phyloP scores from a whole-genome alignment of 2,113 vertebrate species.

The Anarhynchus alexandrinus region DNA sequence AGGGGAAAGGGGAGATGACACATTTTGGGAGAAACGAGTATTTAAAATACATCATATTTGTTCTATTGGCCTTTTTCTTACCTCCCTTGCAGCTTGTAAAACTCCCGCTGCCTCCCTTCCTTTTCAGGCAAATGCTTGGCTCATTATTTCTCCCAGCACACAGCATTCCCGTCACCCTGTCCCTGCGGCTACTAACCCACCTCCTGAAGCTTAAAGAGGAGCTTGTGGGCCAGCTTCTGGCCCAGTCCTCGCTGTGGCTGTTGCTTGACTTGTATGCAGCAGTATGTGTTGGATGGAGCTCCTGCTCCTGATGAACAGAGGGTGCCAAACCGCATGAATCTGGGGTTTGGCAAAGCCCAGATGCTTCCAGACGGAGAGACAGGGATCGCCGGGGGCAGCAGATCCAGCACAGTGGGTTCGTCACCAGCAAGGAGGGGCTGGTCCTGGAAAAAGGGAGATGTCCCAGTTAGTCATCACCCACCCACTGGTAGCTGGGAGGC shows the following conservation, averaged over 20 bases:
- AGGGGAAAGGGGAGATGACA: neutral
- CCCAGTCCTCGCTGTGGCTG: neutral
- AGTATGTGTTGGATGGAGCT: neutral
- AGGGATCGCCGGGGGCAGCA: neutral
- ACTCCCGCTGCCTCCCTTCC: neutral
- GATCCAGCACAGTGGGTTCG: neutral
- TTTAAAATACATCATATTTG: conserved; percentile 18
- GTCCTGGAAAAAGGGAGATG: neutral
- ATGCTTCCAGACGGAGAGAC: neutral
- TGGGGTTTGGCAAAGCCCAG: conserved; percentile 27
- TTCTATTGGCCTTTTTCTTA: conserved; percentile 37
- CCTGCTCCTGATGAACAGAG: neutral
- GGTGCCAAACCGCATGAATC: conserved; percentile 25
- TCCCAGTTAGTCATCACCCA: neutral
- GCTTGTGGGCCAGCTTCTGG: neutral
- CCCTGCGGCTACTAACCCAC: conserved; percentile 15
- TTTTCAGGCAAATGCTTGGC: conserved; percentile 16
- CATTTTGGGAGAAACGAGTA: neutral
- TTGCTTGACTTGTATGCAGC: neutral
- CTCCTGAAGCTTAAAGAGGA: conserved; percentile 16
- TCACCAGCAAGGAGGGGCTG: neutral
- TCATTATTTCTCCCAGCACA: neutral
- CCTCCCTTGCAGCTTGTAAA: conserved; percentile 33
- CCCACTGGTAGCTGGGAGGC: conserved; percentile 8
- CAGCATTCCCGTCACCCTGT: conserved; percentile 44